Evolutionary conservation across 2,113 vertebrate genomes (phyloP).

Genomic region (Dasypus novemcinctus): DNA sequence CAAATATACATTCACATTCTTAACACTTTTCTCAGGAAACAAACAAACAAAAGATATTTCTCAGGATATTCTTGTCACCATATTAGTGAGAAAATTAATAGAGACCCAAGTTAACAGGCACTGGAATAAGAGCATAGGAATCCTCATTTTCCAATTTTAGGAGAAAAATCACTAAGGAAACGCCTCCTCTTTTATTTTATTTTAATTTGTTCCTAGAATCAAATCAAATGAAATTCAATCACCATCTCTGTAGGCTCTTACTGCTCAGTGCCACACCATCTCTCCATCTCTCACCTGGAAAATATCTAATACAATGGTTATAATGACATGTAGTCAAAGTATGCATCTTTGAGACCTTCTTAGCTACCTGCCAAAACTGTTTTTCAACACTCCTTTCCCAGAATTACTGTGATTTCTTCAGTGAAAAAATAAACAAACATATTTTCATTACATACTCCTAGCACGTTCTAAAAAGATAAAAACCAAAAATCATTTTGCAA

Average conservation of each 20-base stretch:
- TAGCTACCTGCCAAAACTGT: not conserved
- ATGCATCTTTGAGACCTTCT: not conserved
- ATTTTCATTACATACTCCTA: not conserved
- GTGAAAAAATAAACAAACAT: not conserved
- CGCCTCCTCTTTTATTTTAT: not conserved
- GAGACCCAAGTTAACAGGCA: not conserved
- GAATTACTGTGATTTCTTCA: not conserved
- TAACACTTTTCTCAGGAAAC: not conserved
- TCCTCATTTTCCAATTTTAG: not conserved
- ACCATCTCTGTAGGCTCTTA: not conserved
- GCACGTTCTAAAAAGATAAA: not conserved
- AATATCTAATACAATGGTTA: not conserved
- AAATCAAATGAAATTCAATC: not conserved
- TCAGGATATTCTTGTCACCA: not conserved
- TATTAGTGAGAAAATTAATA: not conserved
- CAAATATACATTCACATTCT: not conserved
- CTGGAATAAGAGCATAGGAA: not conserved
- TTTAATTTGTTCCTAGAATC: no score
- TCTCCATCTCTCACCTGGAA: not conserved
- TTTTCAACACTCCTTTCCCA: not conserved
- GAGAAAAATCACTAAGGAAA: not conserved
- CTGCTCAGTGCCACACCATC: fast-evolving
- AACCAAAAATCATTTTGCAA: not conserved
- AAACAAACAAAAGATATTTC: not conserved
- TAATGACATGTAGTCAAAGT: not conserved